Percentiles rank a stretch among this genome's conserved stretches.
These are phyloP conservation scores for Anthonomus grandis DNA, from an alignment of 1,140 invertebrate species.

Conservation along the genomic window DNA sequence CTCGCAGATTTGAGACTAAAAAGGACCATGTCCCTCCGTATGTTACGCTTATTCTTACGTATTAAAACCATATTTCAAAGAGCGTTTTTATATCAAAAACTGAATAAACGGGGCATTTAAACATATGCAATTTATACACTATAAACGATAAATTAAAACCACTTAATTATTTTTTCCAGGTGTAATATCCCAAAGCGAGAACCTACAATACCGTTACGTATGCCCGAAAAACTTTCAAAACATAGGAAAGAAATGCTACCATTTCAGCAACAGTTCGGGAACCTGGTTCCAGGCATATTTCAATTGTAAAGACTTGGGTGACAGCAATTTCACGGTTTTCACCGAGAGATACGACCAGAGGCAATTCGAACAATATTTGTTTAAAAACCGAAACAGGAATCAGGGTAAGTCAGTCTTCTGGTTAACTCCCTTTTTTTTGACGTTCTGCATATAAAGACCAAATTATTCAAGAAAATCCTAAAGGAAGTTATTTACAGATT, in stretches of 20 bases:
- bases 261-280: slow-evolving; percentile 11
- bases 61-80: too few species aligned
- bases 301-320: slow-evolving; percentile 11
- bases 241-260: slow-evolving; percentile 20
- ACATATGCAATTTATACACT: too few species aligned
- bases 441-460: not conserved
- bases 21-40: too few species aligned
- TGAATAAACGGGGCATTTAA: too few species aligned
- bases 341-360: slow-evolving; percentile 15
- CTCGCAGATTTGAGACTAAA: too few species aligned
- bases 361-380: slow-evolving; percentile 15
- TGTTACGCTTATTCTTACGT: too few species aligned
- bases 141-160: too few species aligned
- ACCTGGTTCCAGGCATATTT: slow-evolving; percentile 24
- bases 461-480: not conserved
- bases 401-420: slow-evolving; percentile 13
- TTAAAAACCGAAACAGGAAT: slow-evolving; percentile 8
- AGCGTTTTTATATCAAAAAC: too few species aligned
- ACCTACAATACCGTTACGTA: slow-evolving; percentile 13
- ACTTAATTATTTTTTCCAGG: slow-evolving; percentile 14
- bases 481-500: too few species aligned
- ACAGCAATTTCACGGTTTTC: slow-evolving; percentile 19
- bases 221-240: slow-evolving; percentile 18
- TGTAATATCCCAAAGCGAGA: not conserved
- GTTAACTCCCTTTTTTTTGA: too few species aligned